These are phyloP conservation scores for Neodiprion virginianus DNA, from an alignment of 1,140 invertebrate species.

Conservation along the genomic window DNA sequence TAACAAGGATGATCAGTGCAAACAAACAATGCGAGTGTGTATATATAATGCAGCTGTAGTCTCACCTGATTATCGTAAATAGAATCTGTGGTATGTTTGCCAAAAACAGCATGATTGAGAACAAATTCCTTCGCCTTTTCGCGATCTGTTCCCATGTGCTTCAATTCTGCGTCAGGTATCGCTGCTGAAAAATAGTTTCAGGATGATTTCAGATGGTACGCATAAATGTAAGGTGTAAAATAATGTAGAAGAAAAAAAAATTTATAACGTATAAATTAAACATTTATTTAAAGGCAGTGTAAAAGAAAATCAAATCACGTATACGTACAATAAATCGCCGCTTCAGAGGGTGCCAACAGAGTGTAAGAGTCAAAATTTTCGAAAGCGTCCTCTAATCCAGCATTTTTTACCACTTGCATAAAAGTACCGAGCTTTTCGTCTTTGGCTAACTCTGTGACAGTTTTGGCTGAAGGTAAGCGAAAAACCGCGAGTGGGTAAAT, in stretches of 20 bases:
- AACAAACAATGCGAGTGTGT: neutral
- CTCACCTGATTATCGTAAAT: slow-evolving; percentile 57
- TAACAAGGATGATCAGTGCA: neutral
- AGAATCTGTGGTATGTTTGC: slow-evolving; percentile 47
- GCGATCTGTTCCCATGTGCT: slow-evolving; percentile 44
- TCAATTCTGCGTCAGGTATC: slow-evolving; percentile 44
- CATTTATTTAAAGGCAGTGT: neutral
- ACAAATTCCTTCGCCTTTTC: slow-evolving; percentile 52
- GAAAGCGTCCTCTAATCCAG: slow-evolving; percentile 56
- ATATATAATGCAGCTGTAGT: neutral
- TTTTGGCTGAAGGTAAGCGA: slow-evolving; percentile 48
- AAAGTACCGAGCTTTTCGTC: slow-evolving; percentile 51
- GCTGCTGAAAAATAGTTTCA: slow-evolving; percentile 34
- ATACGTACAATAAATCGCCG: slow-evolving; percentile 58
- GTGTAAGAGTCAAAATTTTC: slow-evolving; percentile 60
- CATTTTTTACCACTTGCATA: slow-evolving; percentile 50
- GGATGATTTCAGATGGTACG: too few relatives aligned
- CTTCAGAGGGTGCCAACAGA: slow-evolving; percentile 63
- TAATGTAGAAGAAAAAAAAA: slow-evolving; percentile 5
- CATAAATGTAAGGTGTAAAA: neutral
- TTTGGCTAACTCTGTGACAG: slow-evolving; percentile 51
- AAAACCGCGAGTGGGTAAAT: slow-evolving; percentile 6
- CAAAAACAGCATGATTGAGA: slow-evolving; percentile 52
- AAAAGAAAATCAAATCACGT: slow-evolving; percentile 11
- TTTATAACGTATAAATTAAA: slow-evolving; percentile 10